phyloP scores from a whole-genome alignment of 1,140 invertebrate genomes.

The Temnothorax longispinosus region DNA sequence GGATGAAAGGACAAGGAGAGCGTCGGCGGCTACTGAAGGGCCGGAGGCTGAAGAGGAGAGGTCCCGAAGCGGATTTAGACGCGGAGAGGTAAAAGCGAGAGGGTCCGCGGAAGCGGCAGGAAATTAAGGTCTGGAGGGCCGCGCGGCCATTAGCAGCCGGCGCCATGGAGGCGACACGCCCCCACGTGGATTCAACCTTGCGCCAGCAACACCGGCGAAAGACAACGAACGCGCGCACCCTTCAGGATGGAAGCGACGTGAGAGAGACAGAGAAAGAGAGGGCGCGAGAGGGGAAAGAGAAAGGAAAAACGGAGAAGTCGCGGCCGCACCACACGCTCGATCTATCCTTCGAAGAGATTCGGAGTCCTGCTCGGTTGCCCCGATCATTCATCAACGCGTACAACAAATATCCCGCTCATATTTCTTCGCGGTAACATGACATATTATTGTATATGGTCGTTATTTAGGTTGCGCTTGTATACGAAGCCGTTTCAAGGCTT shows the following conservation, averaged over 20 bases:
- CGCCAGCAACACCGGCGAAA: conserved; percentile 81
- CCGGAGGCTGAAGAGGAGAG: conserved; percentile 69
- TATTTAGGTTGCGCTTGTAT: conserved; percentile 10
- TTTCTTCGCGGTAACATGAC: conserved; percentile 50
- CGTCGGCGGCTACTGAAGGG: conserved; percentile 71
- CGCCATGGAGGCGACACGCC: conserved; percentile 86
- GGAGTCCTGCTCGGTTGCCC: conserved; percentile 19
- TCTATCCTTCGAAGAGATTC: conserved; percentile 32
- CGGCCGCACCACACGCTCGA: conserved; percentile 17
- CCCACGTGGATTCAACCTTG: conserved; percentile 82
- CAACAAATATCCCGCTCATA: conserved; percentile 52
- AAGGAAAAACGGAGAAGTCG: conserved; percentile 28
- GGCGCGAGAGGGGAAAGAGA: conserved; percentile 41
- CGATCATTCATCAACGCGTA: conserved; percentile 47
- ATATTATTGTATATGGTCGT: conserved; percentile 22
- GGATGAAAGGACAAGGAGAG: conserved; percentile 62
- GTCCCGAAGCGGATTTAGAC: conserved; percentile 80
- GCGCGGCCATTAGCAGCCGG: conserved; percentile 86
- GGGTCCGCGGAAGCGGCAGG: conserved; percentile 86
- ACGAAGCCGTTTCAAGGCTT: not conserved
- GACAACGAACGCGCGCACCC: conserved; percentile 78
- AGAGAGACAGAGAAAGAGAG: conserved; percentile 47
- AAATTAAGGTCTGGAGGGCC: conserved; percentile 86
- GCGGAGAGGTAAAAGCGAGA: conserved; percentile 83
- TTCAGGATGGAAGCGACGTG: conserved; percentile 57